A percentile compares a stretch with the other conserved stretches of the same genome.
phyloP scores from a whole-genome alignment of 2,797 vertebrate species.

The Anisognathus igniventris region DNA sequence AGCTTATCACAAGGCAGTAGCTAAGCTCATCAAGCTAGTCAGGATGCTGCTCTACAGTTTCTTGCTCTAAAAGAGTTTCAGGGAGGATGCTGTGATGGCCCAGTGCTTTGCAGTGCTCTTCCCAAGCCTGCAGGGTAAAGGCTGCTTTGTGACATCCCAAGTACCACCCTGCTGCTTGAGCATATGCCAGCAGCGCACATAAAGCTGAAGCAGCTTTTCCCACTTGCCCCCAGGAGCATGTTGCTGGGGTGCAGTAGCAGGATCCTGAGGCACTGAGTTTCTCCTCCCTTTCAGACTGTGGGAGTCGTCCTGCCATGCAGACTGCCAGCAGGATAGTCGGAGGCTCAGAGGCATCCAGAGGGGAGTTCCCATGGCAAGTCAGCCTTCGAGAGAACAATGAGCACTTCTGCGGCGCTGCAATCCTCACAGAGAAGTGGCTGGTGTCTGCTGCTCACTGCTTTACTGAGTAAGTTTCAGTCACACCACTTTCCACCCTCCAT shows the following conservation, averaged over 20 bases:
- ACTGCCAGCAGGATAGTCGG: slow-evolving; percentile 85
- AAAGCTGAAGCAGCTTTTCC: not conserved
- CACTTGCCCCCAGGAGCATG: fast-evolving
- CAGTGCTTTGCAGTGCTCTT: not conserved
- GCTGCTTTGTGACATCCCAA: not conserved
- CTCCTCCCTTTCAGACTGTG: slow-evolving; percentile 79
- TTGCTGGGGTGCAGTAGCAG: not conserved
- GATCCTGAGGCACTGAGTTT: not conserved
- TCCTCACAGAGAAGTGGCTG: slow-evolving; percentile 84
- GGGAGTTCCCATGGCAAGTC: slow-evolving; percentile 96
- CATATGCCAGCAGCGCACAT: fast-evolving
- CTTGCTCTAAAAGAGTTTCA: not conserved
- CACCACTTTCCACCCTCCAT: fast-evolving
- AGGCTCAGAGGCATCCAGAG: slow-evolving; percentile 80
- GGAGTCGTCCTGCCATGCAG: slow-evolving; percentile 81
- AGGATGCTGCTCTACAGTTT: not conserved
- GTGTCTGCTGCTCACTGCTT: slow-evolving; percentile 96
- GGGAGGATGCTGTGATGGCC: not conserved
- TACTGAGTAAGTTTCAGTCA: slow-evolving; percentile 76
- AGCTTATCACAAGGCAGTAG: not conserved
- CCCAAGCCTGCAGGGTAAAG: not conserved
- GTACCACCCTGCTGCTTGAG: not conserved
- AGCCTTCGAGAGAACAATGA: slow-evolving; percentile 83
- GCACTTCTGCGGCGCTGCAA: slow-evolving; percentile 89
- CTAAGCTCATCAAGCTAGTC: not conserved